A percentile compares a stretch with the other conserved stretches of the same genome.
These are phyloP conservation scores for Percopsis transmontana DNA, from an alignment of 2,113 vertebrate genomes.

Conservation along the genomic window DNA sequence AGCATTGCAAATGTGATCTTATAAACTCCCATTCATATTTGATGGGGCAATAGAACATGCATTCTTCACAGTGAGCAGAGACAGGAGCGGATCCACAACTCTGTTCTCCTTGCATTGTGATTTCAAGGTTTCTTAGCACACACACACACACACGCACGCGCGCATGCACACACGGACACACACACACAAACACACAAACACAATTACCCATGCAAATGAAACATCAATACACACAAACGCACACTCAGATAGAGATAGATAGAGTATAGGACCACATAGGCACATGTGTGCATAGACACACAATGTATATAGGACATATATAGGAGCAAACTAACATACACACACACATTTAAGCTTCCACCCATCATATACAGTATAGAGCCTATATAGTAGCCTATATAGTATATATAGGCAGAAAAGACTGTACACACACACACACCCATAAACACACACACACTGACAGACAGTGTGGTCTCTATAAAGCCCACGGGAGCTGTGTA, in stretches of 20 bases:
- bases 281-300: not conserved
- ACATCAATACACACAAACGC: no score
- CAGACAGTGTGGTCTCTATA: not conserved
- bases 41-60: conserved; percentile 65
- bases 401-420: no score
- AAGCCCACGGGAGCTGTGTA: not conserved
- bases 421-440: conserved; percentile 11
- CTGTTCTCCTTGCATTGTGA: conserved; percentile 34
- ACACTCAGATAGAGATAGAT: no score
- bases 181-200: not conserved
- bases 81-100: conserved; percentile 13
- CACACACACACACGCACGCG: conserved; percentile 1
- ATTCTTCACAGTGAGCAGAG: conserved; percentile 51
- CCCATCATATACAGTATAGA: no score
- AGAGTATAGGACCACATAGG: not conserved
- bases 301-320: not conserved
- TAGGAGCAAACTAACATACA: conserved; percentile 12
- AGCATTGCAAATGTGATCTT: conserved; percentile 65
- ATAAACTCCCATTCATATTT: conserved; percentile 70
- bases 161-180: not conserved
- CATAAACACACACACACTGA: not conserved
- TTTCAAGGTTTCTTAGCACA: conserved; percentile 13
- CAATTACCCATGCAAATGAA: no score
- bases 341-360: no score
- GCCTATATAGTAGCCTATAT: no score